Conservation (phyloP, 2,888 invertebrate species). For the Hofmannophila pseudospretella region DNA sequence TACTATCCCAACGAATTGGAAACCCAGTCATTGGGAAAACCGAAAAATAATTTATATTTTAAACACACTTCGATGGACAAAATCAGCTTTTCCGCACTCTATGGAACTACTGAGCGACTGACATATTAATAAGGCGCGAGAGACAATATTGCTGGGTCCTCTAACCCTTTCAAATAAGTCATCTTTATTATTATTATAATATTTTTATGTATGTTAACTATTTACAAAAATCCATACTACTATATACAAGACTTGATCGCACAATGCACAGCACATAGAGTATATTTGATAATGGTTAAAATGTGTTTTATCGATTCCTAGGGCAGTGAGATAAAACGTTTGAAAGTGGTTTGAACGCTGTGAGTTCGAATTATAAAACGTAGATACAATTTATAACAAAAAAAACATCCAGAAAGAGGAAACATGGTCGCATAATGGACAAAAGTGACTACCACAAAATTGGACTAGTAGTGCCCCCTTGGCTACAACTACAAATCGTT, state of each 20-base stretch:
- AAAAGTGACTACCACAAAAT: too few species aligned
- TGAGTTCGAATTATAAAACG: too few species aligned
- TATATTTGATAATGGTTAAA: conserved; percentile 10
- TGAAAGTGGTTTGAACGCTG: too few species aligned
- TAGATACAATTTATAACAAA: too few species aligned
- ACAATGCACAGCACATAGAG: conserved; percentile 26
- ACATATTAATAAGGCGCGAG: neutral
- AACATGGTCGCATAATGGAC: too few species aligned
- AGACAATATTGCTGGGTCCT: neutral
- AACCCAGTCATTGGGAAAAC: too few species aligned
- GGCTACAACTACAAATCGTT: too few species aligned
- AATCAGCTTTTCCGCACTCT: neutral
- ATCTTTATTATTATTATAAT: conserved; percentile 11
- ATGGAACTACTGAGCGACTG: neutral
- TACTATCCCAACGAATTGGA: too few species aligned
- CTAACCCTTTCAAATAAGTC: conserved; percentile 2
- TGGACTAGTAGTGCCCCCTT: too few species aligned
- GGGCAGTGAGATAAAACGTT: too few species aligned
- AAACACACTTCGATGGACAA: conserved; percentile 4
- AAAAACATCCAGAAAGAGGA: too few species aligned
- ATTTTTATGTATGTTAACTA: conserved; percentile 16
- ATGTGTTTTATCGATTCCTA: conserved; percentile 1
- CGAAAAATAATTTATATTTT: neutral
- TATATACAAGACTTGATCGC: conserved; percentile 30
- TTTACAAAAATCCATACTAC: conserved; percentile 25